phyloP scores from a whole-genome alignment of 2,113 vertebrate species.

The Girardinichthys multiradiatus region DNA sequence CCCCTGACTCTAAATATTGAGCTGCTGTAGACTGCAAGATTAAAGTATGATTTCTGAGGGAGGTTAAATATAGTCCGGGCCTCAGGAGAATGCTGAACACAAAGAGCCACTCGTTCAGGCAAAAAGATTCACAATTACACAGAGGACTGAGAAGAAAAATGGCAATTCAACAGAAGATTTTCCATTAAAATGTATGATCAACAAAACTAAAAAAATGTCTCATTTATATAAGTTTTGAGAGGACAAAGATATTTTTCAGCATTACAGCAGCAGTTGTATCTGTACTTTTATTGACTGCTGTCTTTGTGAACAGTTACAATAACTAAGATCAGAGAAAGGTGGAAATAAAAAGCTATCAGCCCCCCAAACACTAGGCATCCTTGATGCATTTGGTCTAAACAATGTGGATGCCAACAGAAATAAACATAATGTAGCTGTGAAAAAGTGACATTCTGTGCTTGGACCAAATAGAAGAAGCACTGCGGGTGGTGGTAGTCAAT shows the following conservation, averaged over 20 bases:
- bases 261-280: neutral
- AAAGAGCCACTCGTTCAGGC: conserved; percentile 24
- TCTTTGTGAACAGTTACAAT: neutral
- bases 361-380: neutral
- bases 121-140: conserved; percentile 3
- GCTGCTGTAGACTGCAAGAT: conserved; percentile 16
- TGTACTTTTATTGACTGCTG: neutral
- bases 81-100: conserved; percentile 21
- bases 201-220: neutral
- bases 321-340: neutral
- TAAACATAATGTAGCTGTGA: neutral
- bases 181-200: neutral
- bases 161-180: neutral
- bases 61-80: conserved; percentile 8
- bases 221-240: neutral
- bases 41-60: conserved; percentile 29
- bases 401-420: neutral
- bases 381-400: neutral
- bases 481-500: no score
- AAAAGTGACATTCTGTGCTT: no score
- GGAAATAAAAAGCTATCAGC: neutral
- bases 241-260: neutral
- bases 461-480: no score
- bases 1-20: conserved; percentile 7
- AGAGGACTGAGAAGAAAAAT: neutral